Conservation (phyloP, 2,113 vertebrate species). For the Cepphus grylle region DNA sequence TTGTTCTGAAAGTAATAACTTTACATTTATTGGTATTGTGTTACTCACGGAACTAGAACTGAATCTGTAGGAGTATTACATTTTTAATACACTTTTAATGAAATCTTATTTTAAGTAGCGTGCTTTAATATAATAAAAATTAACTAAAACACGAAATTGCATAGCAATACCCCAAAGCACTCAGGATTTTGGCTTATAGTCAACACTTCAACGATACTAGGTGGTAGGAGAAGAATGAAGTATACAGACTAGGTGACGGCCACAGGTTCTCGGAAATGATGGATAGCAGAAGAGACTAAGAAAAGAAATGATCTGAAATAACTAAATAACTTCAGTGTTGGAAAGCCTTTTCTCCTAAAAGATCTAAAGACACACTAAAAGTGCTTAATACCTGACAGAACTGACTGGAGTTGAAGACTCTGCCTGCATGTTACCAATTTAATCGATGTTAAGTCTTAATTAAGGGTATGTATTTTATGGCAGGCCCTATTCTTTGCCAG, state of each 20-base stretch:
- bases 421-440: not conserved
- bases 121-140: constrained; percentile 8
- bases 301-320: not conserved
- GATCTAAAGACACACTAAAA: not conserved
- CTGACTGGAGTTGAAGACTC: not conserved
- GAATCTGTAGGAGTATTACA: not conserved
- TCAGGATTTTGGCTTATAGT: not conserved
- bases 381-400: not conserved
- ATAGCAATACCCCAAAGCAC: not conserved
- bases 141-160: not conserved
- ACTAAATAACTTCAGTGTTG: not conserved
- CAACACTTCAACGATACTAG: not conserved
- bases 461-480: not conserved
- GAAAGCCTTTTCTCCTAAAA: not conserved
- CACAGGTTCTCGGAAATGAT: not conserved
- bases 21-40: not conserved
- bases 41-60: not conserved
- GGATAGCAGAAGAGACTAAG: not conserved
- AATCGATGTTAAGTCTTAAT: not conserved
- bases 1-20: not conserved
- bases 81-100: not conserved
- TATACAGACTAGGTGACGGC: not conserved
- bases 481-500: not conserved
- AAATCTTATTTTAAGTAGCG: constrained; percentile 2
- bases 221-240: not conserved